phyloP scores from a whole-genome alignment of 1,140 invertebrate genomes.

The Drosophila bipectinata region DNA sequence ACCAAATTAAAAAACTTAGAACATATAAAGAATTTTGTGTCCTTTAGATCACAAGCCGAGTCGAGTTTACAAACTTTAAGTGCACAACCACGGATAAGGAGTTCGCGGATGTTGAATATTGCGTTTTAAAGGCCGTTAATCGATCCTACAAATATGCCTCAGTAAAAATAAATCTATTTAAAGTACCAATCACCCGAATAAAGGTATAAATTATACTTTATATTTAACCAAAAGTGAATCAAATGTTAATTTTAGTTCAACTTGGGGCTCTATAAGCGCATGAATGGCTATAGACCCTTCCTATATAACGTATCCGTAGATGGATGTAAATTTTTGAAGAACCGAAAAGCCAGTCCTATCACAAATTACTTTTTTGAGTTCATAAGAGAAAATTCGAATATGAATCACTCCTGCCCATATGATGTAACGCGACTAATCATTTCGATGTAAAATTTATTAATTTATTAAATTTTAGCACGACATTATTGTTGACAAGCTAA shows the following conservation, averaged over 20 bases:
- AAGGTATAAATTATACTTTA: not conserved
- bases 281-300: conserved; percentile 26
- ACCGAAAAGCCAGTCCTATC: not conserved
- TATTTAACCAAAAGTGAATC: too few relatives aligned
- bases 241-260: not conserved
- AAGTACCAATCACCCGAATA: not conserved
- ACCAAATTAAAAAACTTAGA: too few relatives aligned
- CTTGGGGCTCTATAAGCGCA: conserved; percentile 8
- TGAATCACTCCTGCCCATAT: conserved; percentile 26
- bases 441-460: not conserved
- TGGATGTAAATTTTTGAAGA: conserved; percentile 8
- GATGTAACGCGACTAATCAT: too few relatives aligned
- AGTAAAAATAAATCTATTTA: not conserved
- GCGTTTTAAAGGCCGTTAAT: conserved; percentile 23
- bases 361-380: conserved; percentile 7
- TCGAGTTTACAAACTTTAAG: conserved; percentile 20
- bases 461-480: conserved; percentile 12
- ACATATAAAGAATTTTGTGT: too few relatives aligned
- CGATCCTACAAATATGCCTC: conserved; percentile 26
- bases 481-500: conserved; percentile 4
- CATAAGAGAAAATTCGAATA: not conserved
- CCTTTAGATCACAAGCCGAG: not conserved
- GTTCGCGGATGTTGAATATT: conserved; percentile 8
- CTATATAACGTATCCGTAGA: conserved; percentile 17
- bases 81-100: conserved; percentile 1